phyloP scores from a whole-genome alignment of 35 echinoderm and acorn worm species.

The Ophioderma brevispina region DNA sequence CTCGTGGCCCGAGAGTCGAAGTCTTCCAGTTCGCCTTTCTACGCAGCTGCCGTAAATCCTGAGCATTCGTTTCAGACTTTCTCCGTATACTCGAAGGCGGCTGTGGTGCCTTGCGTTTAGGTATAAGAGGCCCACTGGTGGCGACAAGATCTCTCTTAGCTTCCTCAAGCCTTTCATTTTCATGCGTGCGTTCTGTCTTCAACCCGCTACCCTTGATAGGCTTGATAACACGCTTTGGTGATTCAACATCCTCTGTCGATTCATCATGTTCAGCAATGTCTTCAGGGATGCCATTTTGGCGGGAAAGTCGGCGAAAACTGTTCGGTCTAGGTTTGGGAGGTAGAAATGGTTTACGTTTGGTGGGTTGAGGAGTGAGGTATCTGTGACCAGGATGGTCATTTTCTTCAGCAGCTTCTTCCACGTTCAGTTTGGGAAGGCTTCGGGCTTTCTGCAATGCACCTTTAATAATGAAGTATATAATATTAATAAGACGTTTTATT shows the following conservation, averaged over 20 bases:
- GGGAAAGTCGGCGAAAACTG: neutral
- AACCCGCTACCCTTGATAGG: neutral
- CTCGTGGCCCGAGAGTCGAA: too few species aligned
- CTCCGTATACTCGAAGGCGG: neutral
- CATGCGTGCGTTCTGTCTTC: neutral
- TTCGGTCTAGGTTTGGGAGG: neutral
- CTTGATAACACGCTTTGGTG: too few species aligned
- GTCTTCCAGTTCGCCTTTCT: too few species aligned
- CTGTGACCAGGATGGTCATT: conserved; percentile 18
- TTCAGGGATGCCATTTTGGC: neutral
- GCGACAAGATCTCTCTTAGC: neutral
- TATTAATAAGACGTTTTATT: too few species aligned
- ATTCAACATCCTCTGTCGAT: neutral
- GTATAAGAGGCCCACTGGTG: neutral
- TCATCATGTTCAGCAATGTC: neutral
- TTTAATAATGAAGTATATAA: too few species aligned
- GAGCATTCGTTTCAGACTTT: neutral
- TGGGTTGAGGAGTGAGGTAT: conserved; percentile 36
- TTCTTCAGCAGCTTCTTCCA: neutral
- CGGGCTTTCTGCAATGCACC: neutral
- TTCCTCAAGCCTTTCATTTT: neutral
- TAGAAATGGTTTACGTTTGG: conserved; percentile 27
- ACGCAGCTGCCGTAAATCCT: neutral
- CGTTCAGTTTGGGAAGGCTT: neutral
- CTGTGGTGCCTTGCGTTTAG: neutral